Percentiles rank a stretch among this genome's conserved stretches.
Evolutionary conservation across 2,888 invertebrate species (phyloP).

Genomic region (Nephrotoma flavescens): DNA sequence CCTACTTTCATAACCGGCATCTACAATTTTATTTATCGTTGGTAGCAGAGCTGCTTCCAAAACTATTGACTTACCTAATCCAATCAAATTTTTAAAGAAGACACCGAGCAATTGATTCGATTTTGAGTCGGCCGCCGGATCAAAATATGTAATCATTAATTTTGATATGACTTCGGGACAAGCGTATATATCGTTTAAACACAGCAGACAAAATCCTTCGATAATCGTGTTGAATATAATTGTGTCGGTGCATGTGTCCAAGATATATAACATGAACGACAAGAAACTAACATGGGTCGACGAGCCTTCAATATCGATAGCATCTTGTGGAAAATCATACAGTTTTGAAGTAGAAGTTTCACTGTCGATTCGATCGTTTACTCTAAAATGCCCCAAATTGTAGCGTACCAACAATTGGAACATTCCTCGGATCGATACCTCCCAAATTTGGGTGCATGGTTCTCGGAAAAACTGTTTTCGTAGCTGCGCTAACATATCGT

Average conservation of each 20-base stretch:
- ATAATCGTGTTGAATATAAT: constrained; percentile 24
- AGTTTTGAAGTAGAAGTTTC: constrained; percentile 19
- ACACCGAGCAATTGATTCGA: constrained; percentile 29
- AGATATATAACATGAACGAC: constrained; percentile 27
- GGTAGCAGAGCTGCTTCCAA: constrained; percentile 47
- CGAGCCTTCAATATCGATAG: background rate
- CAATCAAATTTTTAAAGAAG: constrained; percentile 27
- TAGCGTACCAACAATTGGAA: constrained; percentile 27
- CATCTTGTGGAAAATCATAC: constrained; percentile 14
- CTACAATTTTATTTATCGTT: constrained; percentile 52
- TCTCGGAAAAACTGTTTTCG: constrained; percentile 28
- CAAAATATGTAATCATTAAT: constrained; percentile 66
- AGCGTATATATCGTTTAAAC: constrained; percentile 26
- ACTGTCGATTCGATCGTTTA: constrained; percentile 17
- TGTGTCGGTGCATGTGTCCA: constrained; percentile 26
- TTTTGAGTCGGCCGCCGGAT: constrained; percentile 45
- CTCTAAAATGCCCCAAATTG: constrained; percentile 25
- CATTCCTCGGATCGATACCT: constrained; percentile 25
- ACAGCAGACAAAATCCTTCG: constrained; percentile 26
- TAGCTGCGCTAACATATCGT: constrained; percentile 33
- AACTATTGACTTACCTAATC: constrained; percentile 22
- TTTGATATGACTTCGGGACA: constrained; percentile 28
- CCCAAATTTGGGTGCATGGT: constrained; percentile 25
- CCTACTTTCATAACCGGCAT: constrained; percentile 61
- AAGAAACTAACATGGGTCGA: constrained; percentile 21